These are phyloP conservation scores for Phycodurus eques DNA, from an alignment of 2,113 vertebrate species.

Conservation along the genomic window DNA sequence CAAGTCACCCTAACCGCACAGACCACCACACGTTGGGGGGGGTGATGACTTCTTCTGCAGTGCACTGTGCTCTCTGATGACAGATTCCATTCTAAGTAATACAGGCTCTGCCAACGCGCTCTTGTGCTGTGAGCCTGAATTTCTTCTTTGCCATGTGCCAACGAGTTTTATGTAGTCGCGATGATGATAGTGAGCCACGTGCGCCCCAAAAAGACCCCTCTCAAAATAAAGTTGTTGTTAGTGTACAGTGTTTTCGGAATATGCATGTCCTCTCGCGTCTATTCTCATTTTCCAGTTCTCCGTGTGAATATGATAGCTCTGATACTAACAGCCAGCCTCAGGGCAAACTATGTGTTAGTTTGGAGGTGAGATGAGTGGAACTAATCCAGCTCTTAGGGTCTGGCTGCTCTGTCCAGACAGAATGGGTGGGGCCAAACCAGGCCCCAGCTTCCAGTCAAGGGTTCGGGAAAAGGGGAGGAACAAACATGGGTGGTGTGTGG, in stretches of 20 bases:
- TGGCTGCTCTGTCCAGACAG: conserved; percentile 49
- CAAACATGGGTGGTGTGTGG: conserved; percentile 39
- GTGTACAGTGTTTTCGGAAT: conserved; percentile 26
- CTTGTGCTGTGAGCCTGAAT: conserved; percentile 33
- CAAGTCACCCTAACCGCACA: conserved; percentile 66
- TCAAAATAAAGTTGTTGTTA: conserved; percentile 52
- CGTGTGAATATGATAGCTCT: conserved; percentile 14
- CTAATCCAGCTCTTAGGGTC: conserved; percentile 48
- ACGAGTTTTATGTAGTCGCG: conserved; percentile 34
- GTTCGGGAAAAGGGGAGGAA: conserved; percentile 69
- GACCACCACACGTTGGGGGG: conserved; percentile 63
- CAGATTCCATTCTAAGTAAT: conserved; percentile 38
- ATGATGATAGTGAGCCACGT: conserved; percentile 46
- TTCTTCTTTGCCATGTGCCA: conserved; percentile 39
- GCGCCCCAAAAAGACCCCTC: conserved; percentile 15
- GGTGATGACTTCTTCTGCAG: conserved; percentile 54
- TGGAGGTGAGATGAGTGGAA: conserved; percentile 56
- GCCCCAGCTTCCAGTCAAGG: conserved; percentile 70
- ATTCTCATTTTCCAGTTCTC: conserved; percentile 24
- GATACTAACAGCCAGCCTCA: conserved; percentile 20
- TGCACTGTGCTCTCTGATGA: conserved; percentile 37
- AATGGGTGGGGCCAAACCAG: conserved; percentile 63
- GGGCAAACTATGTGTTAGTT: conserved; percentile 35
- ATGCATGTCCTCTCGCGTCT: neutral
- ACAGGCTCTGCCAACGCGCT: conserved; percentile 26